Conservation (phyloP, 2,888 invertebrate species). For the Desoria tigrina region DNA sequence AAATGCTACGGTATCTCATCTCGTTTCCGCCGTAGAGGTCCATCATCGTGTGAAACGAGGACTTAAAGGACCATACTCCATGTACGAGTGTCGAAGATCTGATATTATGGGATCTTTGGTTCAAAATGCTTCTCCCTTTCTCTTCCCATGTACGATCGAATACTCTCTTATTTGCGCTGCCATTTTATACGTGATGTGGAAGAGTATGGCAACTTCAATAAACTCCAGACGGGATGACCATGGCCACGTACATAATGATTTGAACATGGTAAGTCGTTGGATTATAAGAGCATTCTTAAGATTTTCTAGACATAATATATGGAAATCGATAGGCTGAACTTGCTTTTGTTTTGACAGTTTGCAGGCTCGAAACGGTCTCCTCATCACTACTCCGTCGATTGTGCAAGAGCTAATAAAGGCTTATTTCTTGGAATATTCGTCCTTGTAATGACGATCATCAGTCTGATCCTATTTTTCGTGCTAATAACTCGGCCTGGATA, state of each 20-base stretch:
- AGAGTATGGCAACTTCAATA: constrained; percentile 60
- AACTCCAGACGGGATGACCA: constrained; percentile 10
- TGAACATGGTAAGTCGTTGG: constrained; percentile 44
- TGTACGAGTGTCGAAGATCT: constrained; percentile 56
- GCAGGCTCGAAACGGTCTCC: constrained; percentile 56
- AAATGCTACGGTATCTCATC: constrained; percentile 16
- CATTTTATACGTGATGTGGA: constrained; percentile 87
- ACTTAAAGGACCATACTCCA: constrained; percentile 50
- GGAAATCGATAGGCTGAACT: not conserved
- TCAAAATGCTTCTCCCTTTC: constrained; percentile 72
- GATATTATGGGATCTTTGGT: constrained; percentile 66
- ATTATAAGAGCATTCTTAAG: too few species aligned
- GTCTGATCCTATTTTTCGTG: constrained; percentile 86
- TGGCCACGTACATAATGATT: constrained; percentile 30
- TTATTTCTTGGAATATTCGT: constrained; percentile 78
- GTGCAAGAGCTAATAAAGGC: constrained; percentile 89
- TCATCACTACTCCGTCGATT: constrained; percentile 90
- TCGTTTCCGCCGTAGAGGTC: constrained; percentile 1
- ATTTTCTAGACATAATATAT: not conserved
- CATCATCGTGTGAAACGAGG: constrained; percentile 46
- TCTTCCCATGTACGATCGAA: constrained; percentile 88
- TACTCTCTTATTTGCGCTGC: constrained; percentile 89
- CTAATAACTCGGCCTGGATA: constrained; percentile 78
- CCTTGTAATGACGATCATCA: constrained; percentile 85
- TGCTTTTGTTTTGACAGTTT: not conserved